phyloP scores from a whole-genome alignment of 2,113 vertebrate genomes.

The Archilochus colubris region DNA sequence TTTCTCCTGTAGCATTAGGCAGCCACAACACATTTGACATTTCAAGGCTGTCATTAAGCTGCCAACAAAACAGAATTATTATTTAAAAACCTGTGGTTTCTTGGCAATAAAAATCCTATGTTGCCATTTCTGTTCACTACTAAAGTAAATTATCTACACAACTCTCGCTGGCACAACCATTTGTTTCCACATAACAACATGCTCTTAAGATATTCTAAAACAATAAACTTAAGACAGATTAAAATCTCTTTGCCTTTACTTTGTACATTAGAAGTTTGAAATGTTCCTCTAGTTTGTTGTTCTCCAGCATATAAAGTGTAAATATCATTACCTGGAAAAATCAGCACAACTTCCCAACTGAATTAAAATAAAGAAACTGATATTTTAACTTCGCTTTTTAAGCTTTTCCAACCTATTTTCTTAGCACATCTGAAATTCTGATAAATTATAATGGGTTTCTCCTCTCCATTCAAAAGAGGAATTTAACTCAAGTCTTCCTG shows the following conservation, averaged over 20 bases:
- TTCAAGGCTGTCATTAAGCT: neutral
- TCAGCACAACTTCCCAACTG: neutral
- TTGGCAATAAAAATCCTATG: neutral
- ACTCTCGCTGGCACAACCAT: neutral
- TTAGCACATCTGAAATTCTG: neutral
- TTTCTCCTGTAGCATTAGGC: neutral
- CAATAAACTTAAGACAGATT: neutral
- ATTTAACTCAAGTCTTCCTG: neutral
- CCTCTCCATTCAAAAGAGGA: neutral
- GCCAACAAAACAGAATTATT: neutral
- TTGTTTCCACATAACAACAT: neutral
- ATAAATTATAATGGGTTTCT: neutral
- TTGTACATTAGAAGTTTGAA: neutral
- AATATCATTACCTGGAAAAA: neutral
- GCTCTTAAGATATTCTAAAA: neutral
- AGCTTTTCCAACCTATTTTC: neutral
- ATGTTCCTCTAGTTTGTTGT: neutral
- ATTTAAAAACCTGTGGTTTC: neutral
- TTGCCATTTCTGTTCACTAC: neutral
- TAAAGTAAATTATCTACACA: neutral
- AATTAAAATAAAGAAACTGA: neutral
- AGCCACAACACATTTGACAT: neutral
- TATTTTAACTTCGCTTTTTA: neutral
- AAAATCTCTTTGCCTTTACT: neutral
- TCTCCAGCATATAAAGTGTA: neutral